A percentile compares a stretch with the other conserved stretches of the same genome.
These are phyloP conservation scores for Sceloporus tristichus DNA, from an alignment of 2,113 vertebrate species.

Conservation along the genomic window DNA sequence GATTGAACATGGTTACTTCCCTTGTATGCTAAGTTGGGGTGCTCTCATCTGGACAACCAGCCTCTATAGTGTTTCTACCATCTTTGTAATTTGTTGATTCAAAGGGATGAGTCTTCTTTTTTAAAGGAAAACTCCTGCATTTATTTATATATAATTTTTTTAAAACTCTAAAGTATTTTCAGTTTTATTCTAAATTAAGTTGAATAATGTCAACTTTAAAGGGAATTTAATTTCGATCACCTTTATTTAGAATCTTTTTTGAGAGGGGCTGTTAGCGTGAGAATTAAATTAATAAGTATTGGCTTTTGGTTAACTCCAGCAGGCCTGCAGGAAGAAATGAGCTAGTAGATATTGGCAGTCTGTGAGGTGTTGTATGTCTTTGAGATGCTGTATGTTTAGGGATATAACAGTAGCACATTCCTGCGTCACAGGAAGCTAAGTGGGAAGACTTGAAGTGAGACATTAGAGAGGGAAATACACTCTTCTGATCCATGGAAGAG, in stretches of 20 bases:
- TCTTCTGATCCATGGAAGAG: not conserved
- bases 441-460: not conserved
- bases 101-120: conserved; percentile 49
- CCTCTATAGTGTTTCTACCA: conserved; percentile 59
- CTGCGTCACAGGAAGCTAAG: not conserved
- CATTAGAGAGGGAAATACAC: not conserved
- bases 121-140: conserved; percentile 14
- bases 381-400: not conserved
- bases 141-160: not conserved
- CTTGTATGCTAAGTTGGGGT: conserved; percentile 38
- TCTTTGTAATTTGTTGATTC: conserved; percentile 60
- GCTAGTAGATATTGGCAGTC: not conserved
- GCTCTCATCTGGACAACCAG: conserved; percentile 55
- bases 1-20: conserved; percentile 64
- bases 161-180: not conserved
- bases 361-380: not conserved
- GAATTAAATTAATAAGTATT: not conserved
- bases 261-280: conserved; percentile 10
- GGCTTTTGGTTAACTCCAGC: not conserved
- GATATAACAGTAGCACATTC: not conserved
- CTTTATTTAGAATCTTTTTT: not conserved
- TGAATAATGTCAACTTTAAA: not conserved
- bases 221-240: not conserved
- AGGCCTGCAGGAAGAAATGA: not conserved
- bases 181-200: conserved; percentile 64